Evolutionary conservation across 2,113 vertebrate species (phyloP).

Genomic region (Spermophilus dauricus): DNA sequence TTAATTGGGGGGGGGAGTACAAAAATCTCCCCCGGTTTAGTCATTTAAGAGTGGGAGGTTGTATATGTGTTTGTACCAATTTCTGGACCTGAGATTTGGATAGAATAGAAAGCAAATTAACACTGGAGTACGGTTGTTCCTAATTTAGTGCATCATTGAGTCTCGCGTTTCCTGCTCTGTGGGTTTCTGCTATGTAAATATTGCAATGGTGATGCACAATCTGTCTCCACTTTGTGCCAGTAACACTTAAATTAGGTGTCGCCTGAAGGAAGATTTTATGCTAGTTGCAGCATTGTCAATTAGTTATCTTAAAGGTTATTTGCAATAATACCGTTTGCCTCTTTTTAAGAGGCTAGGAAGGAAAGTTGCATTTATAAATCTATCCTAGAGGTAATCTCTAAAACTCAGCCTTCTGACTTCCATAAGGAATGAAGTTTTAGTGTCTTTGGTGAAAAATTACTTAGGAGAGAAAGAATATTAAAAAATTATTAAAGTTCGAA

Average conservation of each 20-base stretch:
- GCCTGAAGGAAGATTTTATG: slow-evolving; percentile 97
- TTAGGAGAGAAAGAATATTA: slow-evolving; percentile 48
- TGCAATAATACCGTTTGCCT: slow-evolving; percentile 91
- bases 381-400: slow-evolving; percentile 81
- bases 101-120: slow-evolving; percentile 94
- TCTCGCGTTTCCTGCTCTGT: slow-evolving; percentile 97
- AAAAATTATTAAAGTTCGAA: slow-evolving; percentile 48
- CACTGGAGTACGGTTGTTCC: slow-evolving; percentile 96
- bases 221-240: slow-evolving; percentile 98
- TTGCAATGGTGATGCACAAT: slow-evolving; percentile 96
- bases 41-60: slow-evolving; percentile 86
- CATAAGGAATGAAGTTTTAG: slow-evolving; percentile 66
- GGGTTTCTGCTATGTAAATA: slow-evolving; percentile 97
- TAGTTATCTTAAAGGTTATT: slow-evolving; percentile 95
- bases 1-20: slow-evolving; percentile 40
- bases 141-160: slow-evolving; percentile 99
- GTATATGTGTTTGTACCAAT: slow-evolving; percentile 87
- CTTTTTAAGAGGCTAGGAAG: slow-evolving; percentile 85
- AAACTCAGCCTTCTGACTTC: slow-evolving; percentile 63
- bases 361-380: slow-evolving; percentile 85
- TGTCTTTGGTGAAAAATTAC: slow-evolving; percentile 44
- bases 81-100: slow-evolving; percentile 90
- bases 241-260: slow-evolving; percentile 97
- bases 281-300: slow-evolving; percentile 92
- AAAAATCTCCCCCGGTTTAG: slow-evolving; percentile 77